A percentile compares a stretch with the other conserved stretches of the same genome.
phyloP scores from a whole-genome alignment of 2,113 vertebrate genomes.

The Chionodraco myersi region DNA sequence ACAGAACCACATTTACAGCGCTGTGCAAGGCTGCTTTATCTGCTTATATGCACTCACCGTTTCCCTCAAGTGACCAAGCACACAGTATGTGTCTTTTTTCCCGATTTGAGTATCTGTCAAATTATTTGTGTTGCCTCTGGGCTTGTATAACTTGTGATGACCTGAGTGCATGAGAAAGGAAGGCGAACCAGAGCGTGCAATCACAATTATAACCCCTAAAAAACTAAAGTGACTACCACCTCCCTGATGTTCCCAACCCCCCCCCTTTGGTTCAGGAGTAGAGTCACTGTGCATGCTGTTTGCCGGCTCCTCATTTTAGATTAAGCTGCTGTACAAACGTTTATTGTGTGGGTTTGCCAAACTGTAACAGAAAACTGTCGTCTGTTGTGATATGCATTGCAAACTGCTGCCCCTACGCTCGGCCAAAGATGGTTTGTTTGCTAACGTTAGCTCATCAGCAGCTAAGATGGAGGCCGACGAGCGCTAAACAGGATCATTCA shows the following conservation, averaged over 20 bases:
- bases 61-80: slow-evolving; percentile 49
- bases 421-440: background rate
- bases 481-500: background rate
- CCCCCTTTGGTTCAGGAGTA: slow-evolving; percentile 1
- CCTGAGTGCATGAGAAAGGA: slow-evolving; percentile 23
- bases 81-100: slow-evolving; percentile 37
- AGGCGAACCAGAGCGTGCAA: background rate
- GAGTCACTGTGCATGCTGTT: background rate
- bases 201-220: slow-evolving; percentile 5
- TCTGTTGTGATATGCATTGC: slow-evolving; percentile 1
- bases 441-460: background rate
- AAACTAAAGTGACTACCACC: slow-evolving; percentile 12
- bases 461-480: background rate
- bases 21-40: slow-evolving; percentile 34
- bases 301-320: background rate
- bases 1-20: slow-evolving; percentile 52
- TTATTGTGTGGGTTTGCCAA: background rate
- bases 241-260: background rate
- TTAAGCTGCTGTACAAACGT: background rate
- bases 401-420: background rate
- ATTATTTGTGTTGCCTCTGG: slow-evolving; percentile 45
- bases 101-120: slow-evolving; percentile 55
- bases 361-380: background rate
- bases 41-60: slow-evolving; percentile 34
- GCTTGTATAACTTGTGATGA: slow-evolving; percentile 40